Evolutionary conservation across 2,888 invertebrate genomes (phyloP), one percentile per base, ranked within the genome.

Genomic region (Atrina japonica): DNA sequence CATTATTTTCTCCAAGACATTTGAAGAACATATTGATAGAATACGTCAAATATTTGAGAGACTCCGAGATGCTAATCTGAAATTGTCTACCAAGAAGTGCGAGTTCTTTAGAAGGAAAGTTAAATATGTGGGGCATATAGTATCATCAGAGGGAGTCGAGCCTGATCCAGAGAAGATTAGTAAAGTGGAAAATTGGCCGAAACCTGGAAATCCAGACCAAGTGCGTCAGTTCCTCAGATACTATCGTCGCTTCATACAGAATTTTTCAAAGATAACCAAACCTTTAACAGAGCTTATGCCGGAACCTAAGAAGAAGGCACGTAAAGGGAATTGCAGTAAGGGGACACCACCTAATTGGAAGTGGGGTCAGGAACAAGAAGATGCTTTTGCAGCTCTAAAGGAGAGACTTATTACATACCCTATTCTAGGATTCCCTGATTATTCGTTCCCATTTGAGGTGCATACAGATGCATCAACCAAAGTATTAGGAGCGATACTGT

Each of bases 1-100:
- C 11, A 77, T 79, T 7, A 74, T 79, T 41, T 77, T 68, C 43
- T 68, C 66, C 21, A 61, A 35, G 14, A 55, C 64, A 9, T 71
- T 61, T 59, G 69, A 70, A 18, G 65, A 73, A 55, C 74, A 75
- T 45, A 18, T 71, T 16, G 68, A 67, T 30, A 59, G 76, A 23
- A 25, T 75, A 40, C 35, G 35, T 35, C 35, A 35, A 11, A 35
- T 58, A n/a, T 41, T 23, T 14, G 18, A 40, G 3, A 52, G 52
- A 21, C 52, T 52, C 21, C 18, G 25, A 23, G 23, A 52, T 21
- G 52, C 16, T 21, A 25, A 25, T 9, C 52, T 52, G 27, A 52
- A 52, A 14, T 25, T 52, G 16, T 52, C 52, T 7, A 18, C 21
- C 16, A 23, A 21, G 27, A 52, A 52, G 16, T 25, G 52, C 16